phyloP scores from a whole-genome alignment of 2,888 invertebrate species.

The Balanococcus diminutus region DNA sequence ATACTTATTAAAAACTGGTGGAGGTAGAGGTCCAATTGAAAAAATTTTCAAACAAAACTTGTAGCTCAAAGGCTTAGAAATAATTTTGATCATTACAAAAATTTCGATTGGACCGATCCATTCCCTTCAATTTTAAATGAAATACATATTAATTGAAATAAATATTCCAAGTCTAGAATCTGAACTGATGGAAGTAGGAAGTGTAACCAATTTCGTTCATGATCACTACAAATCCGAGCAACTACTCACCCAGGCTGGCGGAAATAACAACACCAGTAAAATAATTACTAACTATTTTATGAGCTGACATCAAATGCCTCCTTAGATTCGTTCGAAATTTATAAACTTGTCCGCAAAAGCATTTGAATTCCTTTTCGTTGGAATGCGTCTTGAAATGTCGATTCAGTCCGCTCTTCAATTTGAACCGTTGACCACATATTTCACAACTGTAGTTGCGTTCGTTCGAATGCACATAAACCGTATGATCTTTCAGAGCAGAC shows the following conservation, averaged over 20 bases:
- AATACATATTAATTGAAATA: too few species aligned
- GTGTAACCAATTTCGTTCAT: too few species aligned
- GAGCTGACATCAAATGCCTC: conserved; percentile 46
- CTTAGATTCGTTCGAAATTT: conserved; percentile 53
- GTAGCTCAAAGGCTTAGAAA: too few species aligned
- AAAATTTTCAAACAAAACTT: too few species aligned
- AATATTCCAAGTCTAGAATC: too few species aligned
- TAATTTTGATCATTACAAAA: too few species aligned
- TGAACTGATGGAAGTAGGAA: too few species aligned
- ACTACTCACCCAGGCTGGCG: background rate
- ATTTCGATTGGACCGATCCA: too few species aligned
- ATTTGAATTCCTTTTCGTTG: conserved; percentile 58
- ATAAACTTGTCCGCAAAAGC: conserved; percentile 53
- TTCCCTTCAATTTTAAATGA: too few species aligned
- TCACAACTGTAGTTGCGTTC: conserved; percentile 55
- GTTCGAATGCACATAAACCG: conserved; percentile 50
- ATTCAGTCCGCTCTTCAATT: conserved; percentile 65
- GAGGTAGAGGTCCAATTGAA: too few species aligned
- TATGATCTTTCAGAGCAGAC: conserved; percentile 54
- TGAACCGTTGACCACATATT: conserved; percentile 52
- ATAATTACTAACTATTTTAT: conserved; percentile 35
- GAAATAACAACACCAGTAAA: background rate
- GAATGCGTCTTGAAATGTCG: conserved; percentile 66
- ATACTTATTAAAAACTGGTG: too few species aligned
- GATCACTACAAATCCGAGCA: too few species aligned